These are phyloP conservation scores for Oplegnathus fasciatus DNA, from an alignment of 2,113 vertebrate genomes.

Conservation along the genomic window DNA sequence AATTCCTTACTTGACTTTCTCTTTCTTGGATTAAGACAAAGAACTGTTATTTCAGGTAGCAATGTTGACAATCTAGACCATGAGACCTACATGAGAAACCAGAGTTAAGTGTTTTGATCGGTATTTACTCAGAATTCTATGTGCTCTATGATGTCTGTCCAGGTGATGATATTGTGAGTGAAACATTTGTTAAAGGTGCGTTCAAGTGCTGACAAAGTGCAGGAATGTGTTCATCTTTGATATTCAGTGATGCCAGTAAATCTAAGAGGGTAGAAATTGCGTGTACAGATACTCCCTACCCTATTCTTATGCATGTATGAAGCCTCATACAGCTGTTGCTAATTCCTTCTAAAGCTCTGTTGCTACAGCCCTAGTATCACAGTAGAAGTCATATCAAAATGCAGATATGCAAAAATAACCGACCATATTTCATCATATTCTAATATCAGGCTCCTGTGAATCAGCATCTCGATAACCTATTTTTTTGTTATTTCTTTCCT, in stretches of 20 bases:
- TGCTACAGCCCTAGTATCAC: neutral
- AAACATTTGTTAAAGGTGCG: neutral
- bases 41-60: neutral
- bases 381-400: neutral
- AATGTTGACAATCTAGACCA: too few relatives aligned
- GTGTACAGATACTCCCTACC: neutral
- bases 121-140: neutral
- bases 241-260: too few relatives aligned
- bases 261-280: too few relatives aligned
- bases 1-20: neutral
- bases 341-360: neutral
- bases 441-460: neutral
- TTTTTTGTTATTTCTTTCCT: neutral
- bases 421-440: neutral
- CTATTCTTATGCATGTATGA: neutral
- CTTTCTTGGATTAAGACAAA: too few relatives aligned
- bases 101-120: too few relatives aligned
- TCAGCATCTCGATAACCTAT: too few relatives aligned
- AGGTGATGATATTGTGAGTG: neutral
- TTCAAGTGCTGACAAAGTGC: too few relatives aligned
- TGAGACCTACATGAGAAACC: too few relatives aligned
- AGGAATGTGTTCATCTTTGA: neutral
- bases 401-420: neutral
- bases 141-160: neutral
- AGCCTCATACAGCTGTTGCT: too few relatives aligned